Evolutionary conservation across 2,113 vertebrate species (phyloP).

Genomic region (Pelodiscus sinensis): DNA sequence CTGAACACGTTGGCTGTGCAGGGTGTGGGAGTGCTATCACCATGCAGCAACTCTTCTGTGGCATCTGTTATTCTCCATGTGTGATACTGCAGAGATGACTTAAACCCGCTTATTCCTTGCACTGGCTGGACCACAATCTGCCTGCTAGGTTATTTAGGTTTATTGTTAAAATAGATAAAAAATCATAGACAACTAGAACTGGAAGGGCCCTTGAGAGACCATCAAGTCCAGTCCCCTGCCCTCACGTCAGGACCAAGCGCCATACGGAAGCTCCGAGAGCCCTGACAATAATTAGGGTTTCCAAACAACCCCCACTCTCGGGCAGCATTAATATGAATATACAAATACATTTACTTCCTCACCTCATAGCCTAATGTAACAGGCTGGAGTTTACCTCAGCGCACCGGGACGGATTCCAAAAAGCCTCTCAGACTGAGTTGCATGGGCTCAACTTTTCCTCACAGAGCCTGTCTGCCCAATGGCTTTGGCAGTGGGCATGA

Average conservation of each 20-base stretch:
- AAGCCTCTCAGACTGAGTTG: neutral
- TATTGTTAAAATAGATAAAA: neutral
- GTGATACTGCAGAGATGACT: neutral
- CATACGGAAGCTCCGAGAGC: neutral
- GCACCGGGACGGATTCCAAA: neutral
- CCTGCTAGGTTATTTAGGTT: neutral
- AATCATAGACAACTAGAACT: too few species aligned
- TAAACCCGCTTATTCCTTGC: neutral
- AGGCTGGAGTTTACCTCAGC: neutral
- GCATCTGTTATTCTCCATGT: neutral
- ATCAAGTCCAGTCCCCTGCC: too few species aligned
- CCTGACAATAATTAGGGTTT: neutral
- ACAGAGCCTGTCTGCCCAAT: rapidly evolving
- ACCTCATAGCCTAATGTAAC: neutral
- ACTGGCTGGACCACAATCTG: neutral
- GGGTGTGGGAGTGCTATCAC: rapidly evolving
- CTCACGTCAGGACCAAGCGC: too few species aligned
- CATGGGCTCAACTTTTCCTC: neutral
- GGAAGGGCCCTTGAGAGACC: too few species aligned
- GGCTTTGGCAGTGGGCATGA: neutral
- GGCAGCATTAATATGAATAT: neutral
- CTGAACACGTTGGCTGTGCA: neutral
- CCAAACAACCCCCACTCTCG: neutral
- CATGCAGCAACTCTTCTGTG: neutral
- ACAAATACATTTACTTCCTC: neutral